phyloP scores from a whole-genome alignment of 2,888 invertebrate genomes.

The Coleophora flavipennella region DNA sequence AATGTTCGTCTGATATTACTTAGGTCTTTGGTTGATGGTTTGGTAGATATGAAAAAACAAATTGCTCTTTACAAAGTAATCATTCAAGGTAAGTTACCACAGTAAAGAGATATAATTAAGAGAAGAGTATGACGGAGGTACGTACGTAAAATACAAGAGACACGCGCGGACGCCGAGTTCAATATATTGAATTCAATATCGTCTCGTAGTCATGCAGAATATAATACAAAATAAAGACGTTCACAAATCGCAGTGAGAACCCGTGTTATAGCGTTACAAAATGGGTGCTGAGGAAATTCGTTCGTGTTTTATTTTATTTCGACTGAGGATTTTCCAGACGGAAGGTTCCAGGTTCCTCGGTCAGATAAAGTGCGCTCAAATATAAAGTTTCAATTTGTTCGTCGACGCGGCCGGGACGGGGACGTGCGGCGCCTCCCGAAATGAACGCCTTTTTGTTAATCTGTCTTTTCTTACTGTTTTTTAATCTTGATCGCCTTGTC shows the following conservation, averaged over 20 bases:
- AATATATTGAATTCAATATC: conserved; percentile 5
- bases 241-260: conserved; percentile 35
- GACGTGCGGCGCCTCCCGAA: conserved; percentile 49
- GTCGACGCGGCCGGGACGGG: no score
- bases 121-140: no score
- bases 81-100: no score
- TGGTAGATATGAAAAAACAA: no score
- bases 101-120: no score
- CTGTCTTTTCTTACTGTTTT: conserved; percentile 25
- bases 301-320: conserved; percentile 53
- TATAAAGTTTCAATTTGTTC: conserved; percentile 68
- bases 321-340: conserved; percentile 47
- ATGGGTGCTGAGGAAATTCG: conserved; percentile 42
- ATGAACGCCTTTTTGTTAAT: conserved; percentile 38
- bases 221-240: conserved; percentile 20
- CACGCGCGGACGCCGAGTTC: background rate
- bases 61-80: no score
- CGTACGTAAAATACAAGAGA: no score
- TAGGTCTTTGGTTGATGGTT: no score
- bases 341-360: conserved; percentile 45
- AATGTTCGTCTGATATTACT: no score
- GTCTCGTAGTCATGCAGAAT: conserved; percentile 5
- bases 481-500: conserved; percentile 14
- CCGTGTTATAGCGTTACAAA: conserved; percentile 35
- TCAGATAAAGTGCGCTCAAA: conserved; percentile 63